Conservation (phyloP, 64 coral and sea anemone species). For the Cladopsammia gracilis region DNA sequence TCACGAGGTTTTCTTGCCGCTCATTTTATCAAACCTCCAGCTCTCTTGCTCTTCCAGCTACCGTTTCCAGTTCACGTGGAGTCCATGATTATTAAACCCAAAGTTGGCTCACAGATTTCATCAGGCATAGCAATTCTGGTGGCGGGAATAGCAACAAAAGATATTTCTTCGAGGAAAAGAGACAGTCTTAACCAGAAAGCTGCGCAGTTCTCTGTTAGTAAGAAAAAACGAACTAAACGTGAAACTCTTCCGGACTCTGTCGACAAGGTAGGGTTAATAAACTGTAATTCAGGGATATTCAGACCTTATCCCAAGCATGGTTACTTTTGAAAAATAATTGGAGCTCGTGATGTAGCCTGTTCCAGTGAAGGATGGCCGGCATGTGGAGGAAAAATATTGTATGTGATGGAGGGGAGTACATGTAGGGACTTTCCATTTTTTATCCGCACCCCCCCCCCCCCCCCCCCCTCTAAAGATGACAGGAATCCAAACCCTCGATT, state of each 20-base stretch:
- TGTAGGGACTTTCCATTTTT: no score
- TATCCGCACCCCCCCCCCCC: no score
- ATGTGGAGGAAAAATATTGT: no score
- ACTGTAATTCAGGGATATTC: no score
- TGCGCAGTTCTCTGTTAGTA: neutral
- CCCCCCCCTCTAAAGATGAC: no score
- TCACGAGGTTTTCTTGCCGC: constrained; percentile 85
- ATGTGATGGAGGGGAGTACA: no score
- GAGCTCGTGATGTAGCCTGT: no score
- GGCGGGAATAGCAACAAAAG: constrained; percentile 65
- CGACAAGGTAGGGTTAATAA: neutral
- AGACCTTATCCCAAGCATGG: no score
- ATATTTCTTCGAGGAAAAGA: neutral
- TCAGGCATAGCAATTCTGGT: constrained; percentile 85
- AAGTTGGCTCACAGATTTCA: constrained; percentile 90
- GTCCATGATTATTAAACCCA: constrained; percentile 91
- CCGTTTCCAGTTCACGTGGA: constrained; percentile 87
- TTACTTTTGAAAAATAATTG: no score
- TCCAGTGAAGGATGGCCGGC: no score
- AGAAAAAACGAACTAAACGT: neutral
- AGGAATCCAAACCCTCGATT: no score
- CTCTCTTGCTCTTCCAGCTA: constrained; percentile 78
- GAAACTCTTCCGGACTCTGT: neutral
- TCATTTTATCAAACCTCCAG: constrained; percentile 90
- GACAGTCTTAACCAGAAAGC: neutral